phyloP scores from a whole-genome alignment of 2,888 invertebrate species.

The Nysson spinosus region DNA sequence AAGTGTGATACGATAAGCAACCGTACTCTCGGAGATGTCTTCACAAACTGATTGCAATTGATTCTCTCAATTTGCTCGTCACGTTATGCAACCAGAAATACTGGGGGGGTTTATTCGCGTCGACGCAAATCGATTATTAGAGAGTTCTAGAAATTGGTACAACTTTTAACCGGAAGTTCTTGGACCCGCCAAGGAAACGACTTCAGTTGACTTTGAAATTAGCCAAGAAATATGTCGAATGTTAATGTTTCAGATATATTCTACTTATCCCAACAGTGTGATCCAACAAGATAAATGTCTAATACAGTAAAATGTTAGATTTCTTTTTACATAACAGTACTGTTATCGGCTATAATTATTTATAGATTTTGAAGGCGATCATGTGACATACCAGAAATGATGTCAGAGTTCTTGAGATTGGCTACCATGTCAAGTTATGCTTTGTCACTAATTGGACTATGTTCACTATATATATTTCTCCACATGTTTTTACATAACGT shows the following conservation, averaged over 20 bases:
- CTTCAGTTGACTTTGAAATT: slow-evolving; percentile 7
- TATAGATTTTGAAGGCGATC: neutral
- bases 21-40: slow-evolving; percentile 32
- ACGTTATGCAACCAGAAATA: slow-evolving; percentile 34
- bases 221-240: neutral
- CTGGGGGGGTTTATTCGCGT: slow-evolving; percentile 10
- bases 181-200: neutral
- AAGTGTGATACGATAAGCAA: slow-evolving; percentile 21
- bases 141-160: slow-evolving; percentile 35
- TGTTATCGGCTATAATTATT: neutral
- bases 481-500: too few relatives aligned
- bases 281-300: too few relatives aligned
- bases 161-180: slow-evolving; percentile 14
- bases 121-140: slow-evolving; percentile 8
- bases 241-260: too few relatives aligned
- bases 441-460: neutral
- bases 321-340: too few relatives aligned
- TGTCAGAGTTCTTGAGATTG: neutral
- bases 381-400: neutral
- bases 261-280: too few relatives aligned
- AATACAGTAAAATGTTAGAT: too few relatives aligned
- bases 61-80: neutral
- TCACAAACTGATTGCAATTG: slow-evolving; percentile 48
- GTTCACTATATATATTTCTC: too few relatives aligned
- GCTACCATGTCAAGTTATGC: slow-evolving; percentile 3